Percentiles rank a stretch among this genome's conserved stretches.
phyloP scores from a whole-genome alignment of 2,888 invertebrate species.

The Listrodromus nycthemerus region DNA sequence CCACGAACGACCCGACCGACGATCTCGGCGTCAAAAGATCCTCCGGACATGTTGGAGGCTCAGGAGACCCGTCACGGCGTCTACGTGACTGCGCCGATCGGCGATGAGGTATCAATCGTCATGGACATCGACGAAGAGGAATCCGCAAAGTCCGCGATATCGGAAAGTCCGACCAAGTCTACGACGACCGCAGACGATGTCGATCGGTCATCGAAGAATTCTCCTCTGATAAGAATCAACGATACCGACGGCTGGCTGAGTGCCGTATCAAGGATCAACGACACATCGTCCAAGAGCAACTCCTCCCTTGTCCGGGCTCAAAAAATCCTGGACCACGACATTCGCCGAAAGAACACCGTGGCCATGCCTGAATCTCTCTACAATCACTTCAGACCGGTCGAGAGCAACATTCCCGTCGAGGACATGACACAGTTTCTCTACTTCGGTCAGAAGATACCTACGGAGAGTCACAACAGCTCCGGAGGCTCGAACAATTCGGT shows the following conservation, averaged over 20 bases:
- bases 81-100: constrained; percentile 73
- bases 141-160: constrained; percentile 21
- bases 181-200: constrained; percentile 19
- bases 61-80: constrained; percentile 78
- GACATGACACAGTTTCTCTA: constrained; percentile 90
- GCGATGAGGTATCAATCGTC: constrained; percentile 54
- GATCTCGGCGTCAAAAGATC: constrained; percentile 58
- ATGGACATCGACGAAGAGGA: constrained; percentile 55
- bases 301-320: constrained; percentile 37
- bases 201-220: constrained; percentile 45
- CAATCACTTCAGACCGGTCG: constrained; percentile 88
- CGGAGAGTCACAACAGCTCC: constrained; percentile 80
- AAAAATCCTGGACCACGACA: constrained; percentile 83
- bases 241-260: constrained; percentile 43
- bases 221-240: constrained; percentile 31
- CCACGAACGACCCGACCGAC: constrained; percentile 64
- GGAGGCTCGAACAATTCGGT: constrained; percentile 76
- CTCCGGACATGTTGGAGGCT: constrained; percentile 75
- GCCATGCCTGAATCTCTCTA: constrained; percentile 88
- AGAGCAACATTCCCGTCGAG: constrained; percentile 87
- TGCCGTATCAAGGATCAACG: constrained; percentile 23
- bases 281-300: constrained; percentile 16
- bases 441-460: constrained; percentile 89
- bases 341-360: constrained; percentile 86
- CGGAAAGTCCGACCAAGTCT: constrained; percentile 38